phyloP scores from a whole-genome alignment of 1,140 invertebrate genomes.

The Mercenaria mercenaria region DNA sequence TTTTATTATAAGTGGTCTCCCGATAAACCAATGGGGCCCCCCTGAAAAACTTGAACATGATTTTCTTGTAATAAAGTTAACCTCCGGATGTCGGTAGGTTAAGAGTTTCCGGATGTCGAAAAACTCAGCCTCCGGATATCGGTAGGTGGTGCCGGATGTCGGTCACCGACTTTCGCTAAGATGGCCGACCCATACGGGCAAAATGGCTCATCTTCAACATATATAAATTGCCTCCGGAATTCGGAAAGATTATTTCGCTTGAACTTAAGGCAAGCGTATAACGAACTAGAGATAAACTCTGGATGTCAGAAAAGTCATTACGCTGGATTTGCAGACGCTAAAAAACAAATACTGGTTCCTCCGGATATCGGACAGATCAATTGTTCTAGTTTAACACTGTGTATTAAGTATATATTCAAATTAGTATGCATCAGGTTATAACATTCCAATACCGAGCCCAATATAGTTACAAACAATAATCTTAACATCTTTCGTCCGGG shows the following conservation, averaged over 20 bases:
- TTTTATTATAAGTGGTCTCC: too few relatives aligned
- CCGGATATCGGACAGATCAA: neutral
- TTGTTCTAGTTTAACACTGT: neutral
- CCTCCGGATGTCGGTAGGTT: neutral
- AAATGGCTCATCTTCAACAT: neutral
- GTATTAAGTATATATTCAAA: neutral
- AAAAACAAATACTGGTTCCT: neutral
- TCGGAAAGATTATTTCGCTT: neutral
- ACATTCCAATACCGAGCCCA: neutral
- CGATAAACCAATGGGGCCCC: too few relatives aligned
- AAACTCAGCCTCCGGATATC: neutral
- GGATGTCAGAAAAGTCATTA: too few relatives aligned
- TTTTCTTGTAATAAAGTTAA: too few relatives aligned
- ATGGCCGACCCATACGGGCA: neutral
- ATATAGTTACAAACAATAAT: neutral
- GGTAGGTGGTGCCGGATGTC: neutral
- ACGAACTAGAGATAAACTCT: too few relatives aligned
- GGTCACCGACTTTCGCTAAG: neutral
- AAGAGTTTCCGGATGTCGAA: neutral
- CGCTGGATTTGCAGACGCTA: neutral
- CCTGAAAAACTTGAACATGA: too few relatives aligned
- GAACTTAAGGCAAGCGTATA: too few relatives aligned
- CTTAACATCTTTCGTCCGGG: neutral
- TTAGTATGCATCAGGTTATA: neutral
- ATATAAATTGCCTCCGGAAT: neutral